Percentiles rank a stretch among this genome's conserved stretches.
phyloP scores from a whole-genome alignment of 2,113 vertebrate species.

The Boulengeromyrus knoepffleri region DNA sequence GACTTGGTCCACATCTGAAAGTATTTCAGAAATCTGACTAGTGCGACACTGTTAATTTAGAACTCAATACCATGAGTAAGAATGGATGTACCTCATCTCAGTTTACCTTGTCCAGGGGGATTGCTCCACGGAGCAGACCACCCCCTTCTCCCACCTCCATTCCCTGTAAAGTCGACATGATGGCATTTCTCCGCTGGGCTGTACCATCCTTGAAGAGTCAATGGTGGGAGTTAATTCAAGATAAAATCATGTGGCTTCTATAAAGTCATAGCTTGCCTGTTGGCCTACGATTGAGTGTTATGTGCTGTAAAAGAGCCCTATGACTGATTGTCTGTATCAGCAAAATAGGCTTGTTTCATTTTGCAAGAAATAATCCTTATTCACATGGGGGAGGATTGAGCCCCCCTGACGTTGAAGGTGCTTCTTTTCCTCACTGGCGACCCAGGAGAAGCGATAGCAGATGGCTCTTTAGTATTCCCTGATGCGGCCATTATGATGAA shows the following conservation, averaged over 20 bases:
- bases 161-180: neutral
- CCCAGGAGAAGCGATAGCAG: neutral
- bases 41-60: neutral
- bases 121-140: neutral
- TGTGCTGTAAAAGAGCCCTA: neutral
- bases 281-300: neutral
- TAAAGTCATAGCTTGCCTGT: neutral
- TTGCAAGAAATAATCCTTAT: neutral
- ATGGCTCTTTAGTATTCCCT: slow-evolving; percentile 23
- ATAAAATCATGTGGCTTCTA: neutral
- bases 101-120: neutral
- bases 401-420: neutral
- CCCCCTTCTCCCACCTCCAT: neutral
- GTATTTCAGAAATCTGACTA: neutral
- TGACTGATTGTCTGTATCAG: neutral
- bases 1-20: neutral
- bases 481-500: slow-evolving; percentile 9
- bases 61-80: neutral
- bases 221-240: neutral
- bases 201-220: neutral
- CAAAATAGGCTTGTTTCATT: slow-evolving; percentile 12
- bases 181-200: neutral
- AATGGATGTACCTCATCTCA: neutral
- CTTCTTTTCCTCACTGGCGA: neutral
- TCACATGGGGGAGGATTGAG: neutral